These are phyloP conservation scores for Odontophorus gujanensis DNA, from an alignment of 2,113 vertebrate genomes.

Conservation along the genomic window DNA sequence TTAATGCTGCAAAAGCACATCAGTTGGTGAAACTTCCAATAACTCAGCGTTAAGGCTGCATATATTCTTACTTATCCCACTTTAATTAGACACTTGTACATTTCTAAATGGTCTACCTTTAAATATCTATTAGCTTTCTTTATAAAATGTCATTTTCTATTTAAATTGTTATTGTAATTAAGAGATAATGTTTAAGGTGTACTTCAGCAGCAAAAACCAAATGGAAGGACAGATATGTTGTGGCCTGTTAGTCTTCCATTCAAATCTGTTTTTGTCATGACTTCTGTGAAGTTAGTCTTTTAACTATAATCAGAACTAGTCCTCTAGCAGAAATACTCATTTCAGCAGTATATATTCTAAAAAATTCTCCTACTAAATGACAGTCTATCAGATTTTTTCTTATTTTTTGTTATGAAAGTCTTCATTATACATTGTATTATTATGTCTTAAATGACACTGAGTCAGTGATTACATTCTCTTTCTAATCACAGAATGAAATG, in stretches of 20 bases:
- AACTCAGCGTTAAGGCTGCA: neutral
- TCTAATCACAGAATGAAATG: neutral
- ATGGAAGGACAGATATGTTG: neutral
- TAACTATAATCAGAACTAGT: neutral
- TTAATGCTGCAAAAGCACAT: neutral
- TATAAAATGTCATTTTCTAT: neutral
- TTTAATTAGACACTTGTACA: neutral
- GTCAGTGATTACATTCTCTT: neutral
- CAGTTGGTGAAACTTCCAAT: neutral
- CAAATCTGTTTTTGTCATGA: neutral
- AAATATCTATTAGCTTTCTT: neutral
- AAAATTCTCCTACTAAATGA: neutral
- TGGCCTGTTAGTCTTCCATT: neutral
- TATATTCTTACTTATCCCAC: neutral
- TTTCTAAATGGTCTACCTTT: neutral
- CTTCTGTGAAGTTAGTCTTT: neutral
- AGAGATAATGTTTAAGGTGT: neutral
- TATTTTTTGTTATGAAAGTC: neutral
- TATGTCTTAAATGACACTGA: fast-evolving
- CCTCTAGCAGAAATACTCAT: neutral
- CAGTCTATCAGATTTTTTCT: neutral
- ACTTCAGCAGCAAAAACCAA: neutral
- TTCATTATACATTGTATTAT: neutral
- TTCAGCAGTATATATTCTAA: neutral
- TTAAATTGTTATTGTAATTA: neutral